phyloP scores from a whole-genome alignment of 2,888 invertebrate species.

The Stomorhina lunata region DNA sequence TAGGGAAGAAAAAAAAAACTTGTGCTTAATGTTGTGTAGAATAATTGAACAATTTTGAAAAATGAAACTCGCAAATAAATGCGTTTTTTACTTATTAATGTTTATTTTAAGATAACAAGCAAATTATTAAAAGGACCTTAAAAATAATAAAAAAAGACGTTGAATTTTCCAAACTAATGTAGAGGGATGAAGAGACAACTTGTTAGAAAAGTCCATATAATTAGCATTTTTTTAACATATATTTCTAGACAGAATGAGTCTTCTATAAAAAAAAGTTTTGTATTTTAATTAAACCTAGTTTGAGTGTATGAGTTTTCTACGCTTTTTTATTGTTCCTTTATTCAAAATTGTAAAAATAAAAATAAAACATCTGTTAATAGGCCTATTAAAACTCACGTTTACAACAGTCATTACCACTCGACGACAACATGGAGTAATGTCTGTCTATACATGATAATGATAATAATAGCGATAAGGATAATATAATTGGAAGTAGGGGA shows the following conservation, averaged over 20 bases:
- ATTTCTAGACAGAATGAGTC: not conserved
- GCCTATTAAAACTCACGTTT: slow-evolving; percentile 55
- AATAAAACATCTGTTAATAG: slow-evolving; percentile 52
- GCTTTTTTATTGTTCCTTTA: not conserved
- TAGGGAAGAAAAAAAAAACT: not conserved
- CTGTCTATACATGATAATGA: slow-evolving; percentile 8
- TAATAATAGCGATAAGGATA: slow-evolving; percentile 27
- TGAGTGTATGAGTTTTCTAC: not conserved
- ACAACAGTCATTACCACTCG: slow-evolving; percentile 40
- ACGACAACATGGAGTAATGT: not conserved
- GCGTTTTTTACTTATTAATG: not conserved
- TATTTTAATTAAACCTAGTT: not conserved
- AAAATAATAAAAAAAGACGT: not conserved
- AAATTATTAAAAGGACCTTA: slow-evolving; percentile 24
- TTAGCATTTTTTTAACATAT: not conserved
- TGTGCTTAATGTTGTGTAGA: slow-evolving; percentile 58
- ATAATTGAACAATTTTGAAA: slow-evolving; percentile 52
- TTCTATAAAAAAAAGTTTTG: not conserved
- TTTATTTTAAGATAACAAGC: slow-evolving; percentile 26
- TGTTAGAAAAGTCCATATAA: not conserved
- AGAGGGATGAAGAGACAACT: not conserved
- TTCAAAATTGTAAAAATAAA: slow-evolving; percentile 14
- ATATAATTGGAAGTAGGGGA: not conserved
- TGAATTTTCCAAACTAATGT: not conserved
- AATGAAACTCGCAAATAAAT: slow-evolving; percentile 17